These are phyloP conservation scores for Dinomys branickii DNA, from an alignment of 2,113 vertebrate genomes.

Conservation along the genomic window DNA sequence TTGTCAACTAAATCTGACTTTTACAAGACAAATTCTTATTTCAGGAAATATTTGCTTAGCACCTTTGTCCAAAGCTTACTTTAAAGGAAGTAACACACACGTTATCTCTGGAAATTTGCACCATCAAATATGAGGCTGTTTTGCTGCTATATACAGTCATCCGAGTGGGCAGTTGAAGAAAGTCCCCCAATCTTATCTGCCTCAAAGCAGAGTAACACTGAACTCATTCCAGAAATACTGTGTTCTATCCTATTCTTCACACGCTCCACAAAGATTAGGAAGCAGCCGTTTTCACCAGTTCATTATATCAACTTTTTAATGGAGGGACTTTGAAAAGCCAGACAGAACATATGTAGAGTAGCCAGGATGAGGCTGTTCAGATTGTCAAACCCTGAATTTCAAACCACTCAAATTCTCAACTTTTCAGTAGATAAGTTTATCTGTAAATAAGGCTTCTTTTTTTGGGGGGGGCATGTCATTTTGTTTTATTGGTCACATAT, in stretches of 20 bases:
- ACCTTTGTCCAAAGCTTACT: not conserved
- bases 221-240: not conserved
- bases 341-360: not conserved
- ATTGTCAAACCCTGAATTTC: not conserved
- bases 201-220: not conserved
- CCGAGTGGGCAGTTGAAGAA: not conserved
- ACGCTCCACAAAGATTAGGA: not conserved
- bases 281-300: not conserved
- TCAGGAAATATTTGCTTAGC: not conserved
- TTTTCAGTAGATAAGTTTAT: not conserved
- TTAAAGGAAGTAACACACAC: not conserved
- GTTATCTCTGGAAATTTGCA: not conserved
- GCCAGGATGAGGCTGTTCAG: not conserved
- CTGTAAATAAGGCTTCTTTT: not conserved
- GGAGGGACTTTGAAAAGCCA: not conserved
- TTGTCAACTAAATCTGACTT: slow-evolving; percentile 32
- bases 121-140: not conserved
- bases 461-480: no score
- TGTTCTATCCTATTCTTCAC: not conserved
- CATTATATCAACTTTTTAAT: not conserved
- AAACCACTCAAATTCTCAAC: not conserved
- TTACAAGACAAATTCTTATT: not conserved
- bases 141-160: not conserved
- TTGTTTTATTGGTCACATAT: no score
- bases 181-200: not conserved